These are phyloP conservation scores for Bombylius major DNA, from an alignment of 2,888 invertebrate genomes.

Conservation along the genomic window DNA sequence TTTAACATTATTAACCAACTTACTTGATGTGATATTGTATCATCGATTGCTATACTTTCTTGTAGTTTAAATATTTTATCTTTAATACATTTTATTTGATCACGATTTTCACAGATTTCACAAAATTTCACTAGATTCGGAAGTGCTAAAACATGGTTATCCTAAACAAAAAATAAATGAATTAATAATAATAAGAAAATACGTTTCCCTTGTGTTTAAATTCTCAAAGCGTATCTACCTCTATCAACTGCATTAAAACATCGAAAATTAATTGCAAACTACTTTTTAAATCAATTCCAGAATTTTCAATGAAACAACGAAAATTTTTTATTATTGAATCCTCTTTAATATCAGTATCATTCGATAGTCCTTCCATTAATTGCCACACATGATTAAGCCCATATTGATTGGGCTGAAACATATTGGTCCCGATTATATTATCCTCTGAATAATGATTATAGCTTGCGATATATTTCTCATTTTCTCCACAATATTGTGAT, in stretches of 20 bases:
- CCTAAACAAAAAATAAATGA: conserved; percentile 18
- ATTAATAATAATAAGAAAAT: not conserved
- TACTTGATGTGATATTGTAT: conserved; percentile 59
- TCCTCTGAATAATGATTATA: conserved; percentile 15
- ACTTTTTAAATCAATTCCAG: conserved; percentile 77
- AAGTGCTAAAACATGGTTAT: conserved; percentile 43
- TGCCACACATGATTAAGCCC: conserved; percentile 37
- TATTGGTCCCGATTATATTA: conserved; percentile 32
- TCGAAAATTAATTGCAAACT: conserved; percentile 87
- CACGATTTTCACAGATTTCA: conserved; percentile 60
- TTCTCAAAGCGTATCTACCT: conserved; percentile 22
- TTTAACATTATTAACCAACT: not conserved
- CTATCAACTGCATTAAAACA: conserved; percentile 63
- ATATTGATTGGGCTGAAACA: conserved; percentile 34
- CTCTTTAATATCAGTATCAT: conserved; percentile 13
- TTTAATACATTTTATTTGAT: conserved; percentile 70
- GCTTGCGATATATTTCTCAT: not conserved
- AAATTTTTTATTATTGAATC: conserved; percentile 30
- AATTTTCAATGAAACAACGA: conserved; percentile 36
- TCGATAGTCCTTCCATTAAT: conserved; percentile 28
- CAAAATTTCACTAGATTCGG: conserved; percentile 59
- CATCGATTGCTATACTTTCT: conserved; percentile 55
- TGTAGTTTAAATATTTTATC: conserved; percentile 54
- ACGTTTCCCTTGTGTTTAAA: too few relatives aligned
- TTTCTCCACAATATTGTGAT: conserved; percentile 6